These are phyloP conservation scores for Diadumene lineata DNA, from an alignment of 92 coral and sea anemone species.

Conservation along the genomic window DNA sequence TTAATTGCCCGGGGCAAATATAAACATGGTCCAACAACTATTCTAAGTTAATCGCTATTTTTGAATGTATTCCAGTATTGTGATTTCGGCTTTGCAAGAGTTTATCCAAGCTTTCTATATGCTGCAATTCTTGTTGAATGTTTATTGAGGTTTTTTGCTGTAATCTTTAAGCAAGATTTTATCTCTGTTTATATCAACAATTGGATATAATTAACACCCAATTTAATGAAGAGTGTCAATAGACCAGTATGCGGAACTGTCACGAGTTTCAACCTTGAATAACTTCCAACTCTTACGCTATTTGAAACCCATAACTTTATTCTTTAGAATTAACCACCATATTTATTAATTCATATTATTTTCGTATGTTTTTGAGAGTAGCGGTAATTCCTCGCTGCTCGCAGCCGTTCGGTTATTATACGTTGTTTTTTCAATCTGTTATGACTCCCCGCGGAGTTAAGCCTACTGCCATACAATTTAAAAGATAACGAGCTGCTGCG, in stretches of 20 bases:
- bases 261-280: too few species aligned
- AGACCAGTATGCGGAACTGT: neutral
- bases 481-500: neutral
- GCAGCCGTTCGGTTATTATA: neutral
- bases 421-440: neutral
- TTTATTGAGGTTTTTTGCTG: neutral
- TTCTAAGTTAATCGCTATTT: neutral
- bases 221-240: neutral
- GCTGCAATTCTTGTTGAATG: neutral
- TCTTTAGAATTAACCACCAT: too few species aligned
- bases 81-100: too few species aligned
- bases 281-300: too few species aligned
- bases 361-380: too few species aligned
- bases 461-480: neutral
- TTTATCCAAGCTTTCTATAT: too few species aligned
- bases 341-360: too few species aligned
- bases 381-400: neutral
- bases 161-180: neutral
- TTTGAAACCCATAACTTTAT: too few species aligned
- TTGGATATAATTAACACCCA: constrained; percentile 6
- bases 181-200: neutral
- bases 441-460: neutral
- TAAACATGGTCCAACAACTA: constrained; percentile 5
- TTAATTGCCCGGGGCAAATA: neutral
- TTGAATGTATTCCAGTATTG: too few species aligned